phyloP scores from a whole-genome alignment of 2,113 vertebrate genomes.

The Microcebus griseorufus region DNA sequence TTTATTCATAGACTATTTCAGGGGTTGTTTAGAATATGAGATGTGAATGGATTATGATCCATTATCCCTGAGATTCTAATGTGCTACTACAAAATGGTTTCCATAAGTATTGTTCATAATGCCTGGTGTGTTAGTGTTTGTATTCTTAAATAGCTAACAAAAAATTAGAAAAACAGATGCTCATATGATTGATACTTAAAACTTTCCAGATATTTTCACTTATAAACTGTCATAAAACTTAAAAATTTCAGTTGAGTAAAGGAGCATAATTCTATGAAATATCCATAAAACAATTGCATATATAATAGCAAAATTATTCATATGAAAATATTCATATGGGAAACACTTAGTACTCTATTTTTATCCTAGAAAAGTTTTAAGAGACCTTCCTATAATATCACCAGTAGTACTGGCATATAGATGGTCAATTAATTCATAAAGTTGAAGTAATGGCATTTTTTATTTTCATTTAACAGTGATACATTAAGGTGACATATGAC shows the following conservation, averaged over 20 bases:
- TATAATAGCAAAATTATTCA: neutral
- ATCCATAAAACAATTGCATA: neutral
- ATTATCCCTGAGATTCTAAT: slow-evolving; percentile 79
- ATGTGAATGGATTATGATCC: slow-evolving; percentile 78
- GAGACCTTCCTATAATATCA: neutral
- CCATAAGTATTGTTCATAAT: slow-evolving; percentile 69
- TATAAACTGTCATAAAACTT: neutral
- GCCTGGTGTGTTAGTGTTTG: slow-evolving; percentile 25
- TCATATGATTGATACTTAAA: slow-evolving; percentile 13
- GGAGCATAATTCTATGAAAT: slow-evolving; percentile 5
- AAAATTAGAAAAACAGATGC: neutral
- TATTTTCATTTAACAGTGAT: neutral
- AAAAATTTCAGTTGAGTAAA: neutral
- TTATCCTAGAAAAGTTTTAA: slow-evolving; percentile 21
- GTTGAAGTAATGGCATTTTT: neutral
- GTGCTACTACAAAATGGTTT: slow-evolving; percentile 51
- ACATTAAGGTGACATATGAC: neutral
- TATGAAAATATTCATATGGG: neutral
- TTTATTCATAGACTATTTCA: slow-evolving; percentile 83
- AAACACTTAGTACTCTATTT: neutral
- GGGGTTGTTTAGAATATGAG: slow-evolving; percentile 79
- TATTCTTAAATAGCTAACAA: slow-evolving; percentile 35
- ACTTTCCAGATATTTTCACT: slow-evolving; percentile 1
- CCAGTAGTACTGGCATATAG: neutral
- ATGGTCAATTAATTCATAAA: neutral